Base-by-base conservation (phyloP, 2,113 vertebrate species). In the Tragelaphus scriptus region DNA sequence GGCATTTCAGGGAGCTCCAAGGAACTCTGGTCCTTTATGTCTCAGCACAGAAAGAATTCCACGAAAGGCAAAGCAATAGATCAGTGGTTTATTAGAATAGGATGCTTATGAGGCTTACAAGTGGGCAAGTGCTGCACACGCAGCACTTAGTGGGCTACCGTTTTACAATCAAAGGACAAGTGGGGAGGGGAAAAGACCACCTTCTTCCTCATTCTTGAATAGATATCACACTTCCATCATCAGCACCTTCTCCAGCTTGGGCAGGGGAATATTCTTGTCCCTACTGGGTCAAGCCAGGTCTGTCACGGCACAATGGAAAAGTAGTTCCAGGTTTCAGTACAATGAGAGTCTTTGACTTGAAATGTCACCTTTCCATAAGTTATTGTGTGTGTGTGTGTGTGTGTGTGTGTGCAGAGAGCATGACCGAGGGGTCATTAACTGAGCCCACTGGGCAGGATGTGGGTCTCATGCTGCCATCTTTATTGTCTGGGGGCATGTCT, bases 1-100 rank as follows among this genome's bases (percentile, higher is more conserved):
- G 40, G 71, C 40, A 26, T 44, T 77, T 44, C 40, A 77, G 40
- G 71, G 40, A 44, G 40, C 71, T 77, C 71, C 40, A 44, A 77
- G 71, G 40, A 77, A 44, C 12, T 77, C 71, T 15, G 36, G 6
- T 77, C 12, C 40, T 44, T 44, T 77, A 44, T 26, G 40, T 26
- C 23, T 77, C 71, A 77, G 21, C 23, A 44, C 40, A 44, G 71
- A 77, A 44, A 44, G 12, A 77, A 26, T 77, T 44, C 40, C 40
- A 77, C 0, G 1, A 77, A 26, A 77, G 12, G 71, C 23, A 77
- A 44, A 77, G 71, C 0, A 0, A 6, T 75, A 75, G 11, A 44
- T 75, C n/a, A 40, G 40, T 25, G 71, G 71, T 44, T 77, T 77
- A 44, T 77, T 14, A 77, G 36, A 77, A 7, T 14, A 77, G 23